Evolutionary conservation across 2,888 invertebrate species (phyloP), one percentile per base, ranked within the genome.

Genomic region (Quadroppia sp.): DNA sequence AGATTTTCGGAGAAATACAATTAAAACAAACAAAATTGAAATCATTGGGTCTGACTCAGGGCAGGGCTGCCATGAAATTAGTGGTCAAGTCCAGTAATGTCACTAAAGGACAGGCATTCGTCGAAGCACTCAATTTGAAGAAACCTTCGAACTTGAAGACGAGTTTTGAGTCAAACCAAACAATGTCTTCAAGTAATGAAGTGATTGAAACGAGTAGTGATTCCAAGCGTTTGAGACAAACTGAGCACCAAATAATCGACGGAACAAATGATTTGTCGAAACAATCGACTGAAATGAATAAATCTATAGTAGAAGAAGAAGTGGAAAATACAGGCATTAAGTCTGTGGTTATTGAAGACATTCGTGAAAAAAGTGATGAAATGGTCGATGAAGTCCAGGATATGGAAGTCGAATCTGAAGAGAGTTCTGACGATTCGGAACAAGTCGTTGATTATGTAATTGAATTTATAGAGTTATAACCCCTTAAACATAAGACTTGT

Each of bases 11-110:
- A 25, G 83, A 86, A 74, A 82, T 86, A 73, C 85, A 86, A 61
- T 84, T 94, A 71, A 84, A 86, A 79, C 84, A 83, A 70, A 90
- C 90, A 71, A 89, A 89, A 0, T 84, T 94, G 32, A 87, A 88
- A 79, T 88, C 88, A 64, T 83, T 94, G 73, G 94, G 94, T 15
- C 84, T 94, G 70, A 88, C 89, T 50, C 85, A 86, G 76, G 92
- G 92, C 7, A 86, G 89, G 81, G 92, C 90, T 17, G 87, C 91
- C 81, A 83, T 93, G 77, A 82, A 84, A 81, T 74, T 40, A 56
- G n/a, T 75, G 40, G 40, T 48, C 20, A 50, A 70, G 6, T 23
- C 48, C 17, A 50, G 17, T 0, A 53, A 70, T 17, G 40, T 32
- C 4, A 1, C 4, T 20, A 48, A 20, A 40, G 56, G 13, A 56